Conservation (phyloP, 2,113 vertebrate species). For the Pavo muticus region DNA sequence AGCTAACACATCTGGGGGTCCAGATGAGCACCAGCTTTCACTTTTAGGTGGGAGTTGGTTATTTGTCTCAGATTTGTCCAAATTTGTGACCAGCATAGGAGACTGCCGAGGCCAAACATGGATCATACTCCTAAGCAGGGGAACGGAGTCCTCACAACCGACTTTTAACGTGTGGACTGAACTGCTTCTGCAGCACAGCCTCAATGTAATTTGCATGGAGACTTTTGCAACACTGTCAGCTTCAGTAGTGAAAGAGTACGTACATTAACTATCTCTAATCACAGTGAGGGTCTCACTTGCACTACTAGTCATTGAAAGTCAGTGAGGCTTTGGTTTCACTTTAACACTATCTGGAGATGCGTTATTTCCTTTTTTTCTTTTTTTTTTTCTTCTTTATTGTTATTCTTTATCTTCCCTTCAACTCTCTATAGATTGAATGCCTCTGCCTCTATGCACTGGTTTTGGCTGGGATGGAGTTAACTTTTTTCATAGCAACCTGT, state of each 20-base stretch:
- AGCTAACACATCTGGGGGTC: fast-evolving
- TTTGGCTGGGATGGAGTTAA: background rate
- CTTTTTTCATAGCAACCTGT: background rate
- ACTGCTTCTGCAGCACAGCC: background rate
- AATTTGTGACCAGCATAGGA: background rate
- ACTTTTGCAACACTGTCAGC: background rate
- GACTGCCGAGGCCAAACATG: background rate
- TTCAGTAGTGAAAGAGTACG: background rate
- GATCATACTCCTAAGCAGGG: fast-evolving
- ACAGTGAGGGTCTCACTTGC: background rate
- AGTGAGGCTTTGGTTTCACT: background rate
- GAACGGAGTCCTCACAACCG: background rate
- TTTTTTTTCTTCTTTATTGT: too few relatives aligned
- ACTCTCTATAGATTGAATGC: background rate
- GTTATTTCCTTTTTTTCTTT: background rate
- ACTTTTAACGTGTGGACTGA: background rate
- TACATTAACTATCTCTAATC: background rate
- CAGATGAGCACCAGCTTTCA: background rate
- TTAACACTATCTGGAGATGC: background rate
- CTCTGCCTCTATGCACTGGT: background rate
- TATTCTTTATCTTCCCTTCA: background rate
- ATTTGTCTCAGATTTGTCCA: background rate
- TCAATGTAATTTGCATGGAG: fast-evolving
- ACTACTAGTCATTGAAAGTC: background rate
- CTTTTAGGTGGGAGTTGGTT: background rate